Base-by-base conservation (phyloP, 2,113 vertebrate species). In the Fregetta grallaria region DNA sequence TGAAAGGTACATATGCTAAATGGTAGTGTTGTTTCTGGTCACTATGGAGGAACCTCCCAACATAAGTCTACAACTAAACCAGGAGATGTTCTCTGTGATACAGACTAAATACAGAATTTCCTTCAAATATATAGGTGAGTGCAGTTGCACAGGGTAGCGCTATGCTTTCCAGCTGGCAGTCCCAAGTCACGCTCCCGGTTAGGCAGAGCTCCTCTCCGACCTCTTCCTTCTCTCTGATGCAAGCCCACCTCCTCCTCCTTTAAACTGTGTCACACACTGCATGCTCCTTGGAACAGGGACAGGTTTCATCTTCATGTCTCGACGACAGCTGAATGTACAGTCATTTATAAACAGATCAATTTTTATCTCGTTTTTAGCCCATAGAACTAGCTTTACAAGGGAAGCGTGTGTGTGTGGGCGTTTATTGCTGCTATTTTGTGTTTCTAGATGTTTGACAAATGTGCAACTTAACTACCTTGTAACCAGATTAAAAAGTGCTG, bases 181-280 rank as follows among this genome's bases (percentile, higher is more conserved):
- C 50, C 45, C 27, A 9, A 7, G 2, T 56, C 42, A 11, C 0
- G 1, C 14, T 77, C 19, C 23, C 27, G 15, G 8, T 47, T 17
- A 32, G 55, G 36, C 34, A 81, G 26, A 44, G 47, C 44, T 94
- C 47, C 38, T n/a, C 56, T 75, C 23, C 6, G 1, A 80, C 73
- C 61, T 61, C 45, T 59, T 55, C 59, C 27, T 93, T 66, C 76
- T 49, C 22, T 42, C 6, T 55, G 38, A 32, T 19, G 32, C 50
- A 45, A 74, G 21, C n/a, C 27, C 10, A 30, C 17, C 34, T 83
- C 45, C 13, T 68, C 36, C n/a, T 84, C 32, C 38, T 80, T 59
- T 30, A 61, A 62, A 44, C 22, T 0, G 0, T 40, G 34, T 45
- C n/a, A 21, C 38, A 42, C 3, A 1, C 17, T 15, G 12, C 29